Conservation (phyloP, 2,113 vertebrate species). For the Rhinogobius similis region DNA sequence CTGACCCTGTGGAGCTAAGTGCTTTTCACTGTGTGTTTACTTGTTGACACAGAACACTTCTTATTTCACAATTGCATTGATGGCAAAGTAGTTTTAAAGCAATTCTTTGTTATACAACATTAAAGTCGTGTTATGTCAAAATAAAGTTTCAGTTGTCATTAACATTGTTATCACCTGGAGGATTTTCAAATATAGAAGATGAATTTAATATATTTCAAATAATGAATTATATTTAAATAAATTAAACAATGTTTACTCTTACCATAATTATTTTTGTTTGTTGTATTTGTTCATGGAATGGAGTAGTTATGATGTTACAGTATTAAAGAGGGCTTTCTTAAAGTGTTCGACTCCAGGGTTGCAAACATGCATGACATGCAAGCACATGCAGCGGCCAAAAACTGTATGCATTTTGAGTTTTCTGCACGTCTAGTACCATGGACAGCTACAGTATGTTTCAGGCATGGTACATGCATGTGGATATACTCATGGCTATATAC, state of each 20-base stretch:
- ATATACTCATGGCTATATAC: too few relatives aligned
- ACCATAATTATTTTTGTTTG: neutral
- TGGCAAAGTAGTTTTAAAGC: conserved; percentile 22
- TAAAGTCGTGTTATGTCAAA: neutral
- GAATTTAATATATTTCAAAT: too few relatives aligned
- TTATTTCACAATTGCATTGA: conserved; percentile 26
- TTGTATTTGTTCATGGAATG: neutral
- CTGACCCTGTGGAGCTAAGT: conserved; percentile 55
- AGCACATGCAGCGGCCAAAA: too few relatives aligned
- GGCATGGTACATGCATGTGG: too few relatives aligned
- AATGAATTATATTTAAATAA: too few relatives aligned
- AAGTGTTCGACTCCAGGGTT: neutral
- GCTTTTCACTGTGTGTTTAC: conserved; percentile 56
- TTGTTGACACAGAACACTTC: conserved; percentile 47
- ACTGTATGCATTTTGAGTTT: neutral
- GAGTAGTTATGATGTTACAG: neutral
- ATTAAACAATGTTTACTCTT: too few relatives aligned
- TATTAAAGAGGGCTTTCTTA: neutral
- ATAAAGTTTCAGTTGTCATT: neutral
- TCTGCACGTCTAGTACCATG: neutral
- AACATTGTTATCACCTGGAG: too few relatives aligned
- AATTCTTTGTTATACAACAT: neutral
- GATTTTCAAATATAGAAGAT: too few relatives aligned
- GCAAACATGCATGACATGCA: neutral
- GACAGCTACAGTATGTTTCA: neutral